Evolutionary conservation across 2,888 invertebrate genomes (phyloP).

Genomic region (Lepeophtheirus nordmannii): DNA sequence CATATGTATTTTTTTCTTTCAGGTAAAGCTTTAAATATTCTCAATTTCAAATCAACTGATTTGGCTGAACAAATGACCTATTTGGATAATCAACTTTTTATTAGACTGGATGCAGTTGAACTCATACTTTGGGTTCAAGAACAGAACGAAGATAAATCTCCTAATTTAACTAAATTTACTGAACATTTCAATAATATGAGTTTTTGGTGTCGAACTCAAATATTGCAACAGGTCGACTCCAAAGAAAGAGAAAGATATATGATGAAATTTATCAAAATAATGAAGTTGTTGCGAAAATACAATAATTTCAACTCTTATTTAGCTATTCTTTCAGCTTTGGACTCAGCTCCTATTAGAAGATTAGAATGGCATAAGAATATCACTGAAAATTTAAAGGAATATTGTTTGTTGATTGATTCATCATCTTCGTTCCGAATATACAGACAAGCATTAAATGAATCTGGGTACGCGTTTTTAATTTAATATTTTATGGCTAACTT

Average conservation of each 20-base stretch:
- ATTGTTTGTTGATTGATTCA: conserved; percentile 88
- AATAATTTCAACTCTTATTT: conserved; percentile 98
- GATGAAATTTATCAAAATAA: conserved; percentile 89
- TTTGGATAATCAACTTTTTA: conserved; percentile 83
- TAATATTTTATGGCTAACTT: no score
- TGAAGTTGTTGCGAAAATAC: conserved; percentile 90
- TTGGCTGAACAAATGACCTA: conserved; percentile 97
- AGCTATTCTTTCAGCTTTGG: conserved; percentile 84
- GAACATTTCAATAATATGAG: conserved; percentile 99
- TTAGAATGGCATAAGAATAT: conserved; percentile 85
- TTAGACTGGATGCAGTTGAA: conserved; percentile 91
- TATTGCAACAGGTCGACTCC: conserved; percentile 76
- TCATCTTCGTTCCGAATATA: conserved; percentile 97
- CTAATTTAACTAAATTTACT: conserved; percentile 88
- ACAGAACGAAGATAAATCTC: conserved; percentile 89
- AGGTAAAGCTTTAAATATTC: conserved; percentile 40
- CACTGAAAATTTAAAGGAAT: conserved; percentile 78
- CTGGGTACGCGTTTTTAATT: not conserved
- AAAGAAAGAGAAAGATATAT: conserved; percentile 88
- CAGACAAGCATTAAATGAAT: conserved; percentile 50
- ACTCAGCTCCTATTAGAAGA: conserved; percentile 74
- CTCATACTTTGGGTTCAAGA: conserved; percentile 93
- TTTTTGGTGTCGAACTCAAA: conserved; percentile 55
- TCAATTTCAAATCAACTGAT: conserved; percentile 84
- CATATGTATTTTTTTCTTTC: not conserved